A percentile compares a stretch with the other conserved stretches of the same genome.
Evolutionary conservation across 2,113 vertebrate species (phyloP).

Genomic region (Neodon shergylaensis): DNA sequence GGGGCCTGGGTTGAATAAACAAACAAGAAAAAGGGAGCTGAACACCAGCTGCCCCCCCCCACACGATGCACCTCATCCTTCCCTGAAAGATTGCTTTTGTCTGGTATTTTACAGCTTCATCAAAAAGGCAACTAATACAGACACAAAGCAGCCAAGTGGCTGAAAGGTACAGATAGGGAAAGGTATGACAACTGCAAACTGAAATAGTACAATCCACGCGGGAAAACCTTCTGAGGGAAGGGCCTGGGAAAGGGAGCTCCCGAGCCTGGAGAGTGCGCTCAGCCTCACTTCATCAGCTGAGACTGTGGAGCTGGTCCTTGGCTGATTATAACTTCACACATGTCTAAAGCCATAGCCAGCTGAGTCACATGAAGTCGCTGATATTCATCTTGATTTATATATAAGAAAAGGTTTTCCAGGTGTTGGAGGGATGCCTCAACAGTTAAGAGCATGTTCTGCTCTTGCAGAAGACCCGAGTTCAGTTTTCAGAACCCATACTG

Average conservation of each 20-base stretch:
- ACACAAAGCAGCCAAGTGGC: not conserved
- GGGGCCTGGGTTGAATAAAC: not conserved
- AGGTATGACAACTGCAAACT: not conserved
- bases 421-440: not conserved
- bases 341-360: not conserved
- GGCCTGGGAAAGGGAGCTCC: too few relatives aligned
- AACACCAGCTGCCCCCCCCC: not conserved
- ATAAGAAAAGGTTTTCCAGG: not conserved
- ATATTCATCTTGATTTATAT: not conserved
- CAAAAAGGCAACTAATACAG: not conserved
- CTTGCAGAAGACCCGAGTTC: not conserved
- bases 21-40: not conserved
- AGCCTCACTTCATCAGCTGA: not conserved
- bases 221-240: rapidly evolving
- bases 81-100: not conserved
- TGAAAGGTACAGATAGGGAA: not conserved
- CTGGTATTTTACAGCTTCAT: not conserved
- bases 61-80: too few relatives aligned
- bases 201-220: not conserved
- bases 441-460: not conserved
- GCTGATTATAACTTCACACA: not conserved
- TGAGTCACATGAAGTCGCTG: not conserved
- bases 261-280: not conserved
- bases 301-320: not conserved
- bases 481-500: too few relatives aligned